Conservation (phyloP, 1,140 invertebrate genomes). For the Monochamus saltuarius region DNA sequence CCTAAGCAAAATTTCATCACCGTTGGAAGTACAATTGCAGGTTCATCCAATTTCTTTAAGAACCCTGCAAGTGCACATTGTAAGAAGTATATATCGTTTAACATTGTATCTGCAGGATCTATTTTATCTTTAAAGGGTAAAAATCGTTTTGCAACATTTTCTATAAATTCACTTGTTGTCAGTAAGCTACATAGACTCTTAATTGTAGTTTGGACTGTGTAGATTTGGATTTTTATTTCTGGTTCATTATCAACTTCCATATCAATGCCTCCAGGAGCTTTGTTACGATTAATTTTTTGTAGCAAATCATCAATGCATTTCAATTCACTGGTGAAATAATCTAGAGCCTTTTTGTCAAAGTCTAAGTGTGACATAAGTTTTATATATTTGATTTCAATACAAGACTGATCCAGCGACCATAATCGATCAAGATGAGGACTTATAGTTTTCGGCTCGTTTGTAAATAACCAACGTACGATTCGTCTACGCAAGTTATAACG, state of each 20-base stretch:
- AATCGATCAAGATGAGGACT: background rate
- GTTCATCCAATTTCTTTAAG: background rate
- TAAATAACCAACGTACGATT: background rate
- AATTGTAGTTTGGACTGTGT: background rate
- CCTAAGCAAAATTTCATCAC: background rate
- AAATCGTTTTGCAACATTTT: background rate
- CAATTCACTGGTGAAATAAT: background rate
- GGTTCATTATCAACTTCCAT: too few relatives aligned
- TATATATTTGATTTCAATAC: background rate
- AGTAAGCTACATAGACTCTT: background rate
- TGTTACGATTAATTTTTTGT: too few relatives aligned
- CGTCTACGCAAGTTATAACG: too few relatives aligned
- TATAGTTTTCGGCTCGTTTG: background rate
- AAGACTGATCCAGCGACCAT: background rate
- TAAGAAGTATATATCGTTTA: background rate
- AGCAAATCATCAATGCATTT: too few relatives aligned
- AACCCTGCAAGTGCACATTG: background rate
- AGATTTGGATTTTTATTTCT: background rate
- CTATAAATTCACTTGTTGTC: background rate
- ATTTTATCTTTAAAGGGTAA: background rate
- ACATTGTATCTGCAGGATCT: background rate
- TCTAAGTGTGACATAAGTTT: background rate
- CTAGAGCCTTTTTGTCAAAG: background rate
- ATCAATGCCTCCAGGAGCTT: too few relatives aligned
- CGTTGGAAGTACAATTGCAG: background rate